phyloP scores from a whole-genome alignment of 2,797 vertebrate species.

The Squalus acanthias region DNA sequence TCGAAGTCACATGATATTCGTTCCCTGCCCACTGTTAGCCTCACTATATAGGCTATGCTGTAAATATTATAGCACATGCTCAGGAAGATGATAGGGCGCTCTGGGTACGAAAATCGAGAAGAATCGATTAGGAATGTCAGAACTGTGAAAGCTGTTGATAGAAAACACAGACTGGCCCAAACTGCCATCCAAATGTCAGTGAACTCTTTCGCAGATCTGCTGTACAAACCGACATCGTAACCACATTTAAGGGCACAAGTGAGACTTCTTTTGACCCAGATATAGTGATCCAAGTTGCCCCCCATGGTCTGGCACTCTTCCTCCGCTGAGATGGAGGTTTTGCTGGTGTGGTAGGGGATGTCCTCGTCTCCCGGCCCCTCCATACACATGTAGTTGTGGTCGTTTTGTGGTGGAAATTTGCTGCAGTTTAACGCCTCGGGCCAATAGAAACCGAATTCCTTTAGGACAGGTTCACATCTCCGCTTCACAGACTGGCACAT shows the following conservation, averaged over 20 bases:
- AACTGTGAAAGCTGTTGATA: conserved; percentile 92
- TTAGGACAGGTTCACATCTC: conserved; percentile 87
- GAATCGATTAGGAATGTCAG: conserved; percentile 94
- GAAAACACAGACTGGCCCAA: conserved; percentile 93
- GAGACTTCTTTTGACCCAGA: conserved; percentile 86
- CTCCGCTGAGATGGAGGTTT: conserved; percentile 68
- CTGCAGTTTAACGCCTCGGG: conserved; percentile 92
- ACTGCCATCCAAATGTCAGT: conserved; percentile 95
- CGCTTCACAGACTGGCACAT: conserved; percentile 95
- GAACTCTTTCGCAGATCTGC: conserved; percentile 84
- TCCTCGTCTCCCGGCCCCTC: conserved; percentile 93
- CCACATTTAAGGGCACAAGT: conserved; percentile 88
- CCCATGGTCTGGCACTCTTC: conserved; percentile 82
- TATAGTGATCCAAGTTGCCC: conserved; percentile 78
- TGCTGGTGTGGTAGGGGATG: conserved; percentile 68
- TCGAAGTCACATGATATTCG: conserved; percentile 98
- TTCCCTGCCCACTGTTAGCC: conserved; percentile 87
- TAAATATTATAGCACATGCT: conserved; percentile 99
- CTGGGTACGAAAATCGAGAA: conserved; percentile 91
- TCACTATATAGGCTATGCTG: conserved; percentile 94
- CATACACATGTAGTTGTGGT: conserved; percentile 99
- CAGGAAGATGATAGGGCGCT: conserved; percentile 94
- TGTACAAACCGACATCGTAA: conserved; percentile 86
- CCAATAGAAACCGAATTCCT: conserved; percentile 94
- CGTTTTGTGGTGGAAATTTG: conserved; percentile 92